These are phyloP conservation scores for Cheilosia grossa DNA, from an alignment of 2,888 invertebrate genomes.

Conservation along the genomic window DNA sequence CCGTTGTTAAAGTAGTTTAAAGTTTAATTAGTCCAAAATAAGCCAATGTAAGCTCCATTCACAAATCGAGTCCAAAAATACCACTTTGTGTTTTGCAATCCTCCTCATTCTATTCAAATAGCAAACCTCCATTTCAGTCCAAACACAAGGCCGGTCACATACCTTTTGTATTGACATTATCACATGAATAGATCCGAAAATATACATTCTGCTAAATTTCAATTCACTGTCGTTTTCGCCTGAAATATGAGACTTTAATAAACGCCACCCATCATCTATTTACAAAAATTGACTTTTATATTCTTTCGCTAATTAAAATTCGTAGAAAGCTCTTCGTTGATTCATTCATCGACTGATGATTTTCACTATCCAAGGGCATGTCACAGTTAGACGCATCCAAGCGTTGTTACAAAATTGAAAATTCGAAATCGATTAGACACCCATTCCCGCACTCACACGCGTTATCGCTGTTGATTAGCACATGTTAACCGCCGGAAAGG, in stretches of 20 bases:
- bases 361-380: slow-evolving; percentile 18
- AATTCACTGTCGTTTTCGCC: neutral
- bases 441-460: neutral
- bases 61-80: too few relatives aligned
- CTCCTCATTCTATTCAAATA: too few relatives aligned
- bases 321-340: neutral
- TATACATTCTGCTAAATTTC: neutral
- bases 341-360: slow-evolving; percentile 4
- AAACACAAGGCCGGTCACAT: too few relatives aligned
- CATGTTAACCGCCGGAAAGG: neutral
- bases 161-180: too few relatives aligned
- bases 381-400: slow-evolving; percentile 34
- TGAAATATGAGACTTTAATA: slow-evolving; percentile 3
- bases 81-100: too few relatives aligned
- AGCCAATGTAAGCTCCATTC: too few relatives aligned
- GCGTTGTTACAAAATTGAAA: slow-evolving; percentile 45
- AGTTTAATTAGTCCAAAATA: too few relatives aligned
- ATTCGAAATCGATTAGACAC: slow-evolving; percentile 34
- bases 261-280: neutral
- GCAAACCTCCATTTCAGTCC: too few relatives aligned
- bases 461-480: neutral
- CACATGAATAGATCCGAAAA: too few relatives aligned
- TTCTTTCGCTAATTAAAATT: neutral
- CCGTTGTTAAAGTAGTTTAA: too few relatives aligned
- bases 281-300: neutral